These are phyloP conservation scores for Ailurus styani DNA, from an alignment of 2,113 vertebrate genomes.

Conservation along the genomic window DNA sequence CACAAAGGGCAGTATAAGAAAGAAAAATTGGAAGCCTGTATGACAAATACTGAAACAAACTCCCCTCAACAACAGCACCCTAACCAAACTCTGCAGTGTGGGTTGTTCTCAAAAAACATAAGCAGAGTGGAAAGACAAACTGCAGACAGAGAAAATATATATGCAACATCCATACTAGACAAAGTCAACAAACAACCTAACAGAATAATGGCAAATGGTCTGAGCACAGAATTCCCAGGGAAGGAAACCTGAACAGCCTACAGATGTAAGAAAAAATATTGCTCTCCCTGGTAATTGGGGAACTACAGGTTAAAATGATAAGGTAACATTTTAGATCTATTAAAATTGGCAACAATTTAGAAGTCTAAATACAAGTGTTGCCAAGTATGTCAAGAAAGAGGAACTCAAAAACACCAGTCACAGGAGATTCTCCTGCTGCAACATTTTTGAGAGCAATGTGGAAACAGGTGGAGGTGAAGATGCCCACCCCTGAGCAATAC, in stretches of 20 bases:
- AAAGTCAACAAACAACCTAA: neutral
- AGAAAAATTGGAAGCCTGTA: neutral
- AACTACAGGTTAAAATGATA: neutral
- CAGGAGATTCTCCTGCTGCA: neutral
- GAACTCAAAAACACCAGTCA: neutral
- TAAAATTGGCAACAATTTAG: neutral
- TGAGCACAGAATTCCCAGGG: neutral
- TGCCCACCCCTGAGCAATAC: neutral
- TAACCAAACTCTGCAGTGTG: neutral
- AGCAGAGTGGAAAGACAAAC: neutral
- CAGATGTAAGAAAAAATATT: neutral
- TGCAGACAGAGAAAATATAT: neutral
- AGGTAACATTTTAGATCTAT: neutral
- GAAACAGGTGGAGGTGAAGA: neutral
- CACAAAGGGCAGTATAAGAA: neutral
- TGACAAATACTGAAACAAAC: neutral
- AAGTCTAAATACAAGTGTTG: neutral
- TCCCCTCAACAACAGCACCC: neutral
- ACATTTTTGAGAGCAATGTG: neutral
- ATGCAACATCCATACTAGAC: neutral
- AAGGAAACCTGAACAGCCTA: neutral
- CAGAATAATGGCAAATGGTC: neutral
- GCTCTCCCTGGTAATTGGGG: neutral
- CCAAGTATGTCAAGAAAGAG: neutral
- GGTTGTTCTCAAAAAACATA: neutral